phyloP scores from a whole-genome alignment of 2,113 vertebrate species.

The Actinemys pallida region DNA sequence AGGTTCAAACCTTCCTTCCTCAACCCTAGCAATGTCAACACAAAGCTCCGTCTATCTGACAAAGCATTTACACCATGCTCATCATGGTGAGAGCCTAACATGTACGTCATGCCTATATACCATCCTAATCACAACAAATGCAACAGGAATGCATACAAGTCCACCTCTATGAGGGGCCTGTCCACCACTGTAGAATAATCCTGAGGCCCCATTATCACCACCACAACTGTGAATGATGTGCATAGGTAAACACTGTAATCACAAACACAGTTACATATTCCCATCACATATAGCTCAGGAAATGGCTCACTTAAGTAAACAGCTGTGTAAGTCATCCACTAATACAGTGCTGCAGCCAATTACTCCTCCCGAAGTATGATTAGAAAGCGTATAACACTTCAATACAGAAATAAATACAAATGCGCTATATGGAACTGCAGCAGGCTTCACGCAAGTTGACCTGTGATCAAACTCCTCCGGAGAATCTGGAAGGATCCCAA shows the following conservation, averaged over 20 bases:
- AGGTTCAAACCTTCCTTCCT: neutral
- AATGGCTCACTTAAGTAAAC: neutral
- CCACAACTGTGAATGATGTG: neutral
- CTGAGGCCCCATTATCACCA: neutral
- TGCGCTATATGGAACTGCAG: neutral
- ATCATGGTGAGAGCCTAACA: neutral
- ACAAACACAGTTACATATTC: neutral
- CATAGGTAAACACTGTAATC: neutral
- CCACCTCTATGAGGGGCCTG: neutral
- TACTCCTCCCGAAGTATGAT: neutral
- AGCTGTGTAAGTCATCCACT: neutral
- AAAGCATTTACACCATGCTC: neutral
- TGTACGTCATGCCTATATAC: neutral
- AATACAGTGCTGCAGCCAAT: neutral
- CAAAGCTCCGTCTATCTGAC: neutral
- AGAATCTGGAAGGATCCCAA: neutral
- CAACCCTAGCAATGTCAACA: neutral
- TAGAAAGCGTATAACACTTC: neutral
- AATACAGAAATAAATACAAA: neutral
- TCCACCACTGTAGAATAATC: accelerated
- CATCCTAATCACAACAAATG: neutral
- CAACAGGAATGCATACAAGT: neutral
- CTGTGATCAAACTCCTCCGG: neutral
- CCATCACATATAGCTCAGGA: neutral
- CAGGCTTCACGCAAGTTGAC: neutral